Percentiles rank a stretch among this genome's conserved stretches.
phyloP scores from a whole-genome alignment of 2,113 vertebrate genomes.

The Plestiodon gilberti region DNA sequence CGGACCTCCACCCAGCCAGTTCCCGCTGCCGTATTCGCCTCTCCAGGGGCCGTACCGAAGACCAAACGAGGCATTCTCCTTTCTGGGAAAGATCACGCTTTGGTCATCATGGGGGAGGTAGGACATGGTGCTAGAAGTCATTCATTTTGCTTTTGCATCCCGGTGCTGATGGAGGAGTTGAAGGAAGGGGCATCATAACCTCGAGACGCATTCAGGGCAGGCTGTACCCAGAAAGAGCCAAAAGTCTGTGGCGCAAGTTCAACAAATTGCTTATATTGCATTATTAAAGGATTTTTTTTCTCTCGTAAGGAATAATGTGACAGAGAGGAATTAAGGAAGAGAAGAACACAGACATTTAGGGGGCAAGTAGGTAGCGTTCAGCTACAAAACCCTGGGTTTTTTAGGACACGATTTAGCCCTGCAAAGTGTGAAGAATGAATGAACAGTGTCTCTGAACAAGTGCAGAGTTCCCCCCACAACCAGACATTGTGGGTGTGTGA shows the following conservation, averaged over 20 bases:
- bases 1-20: background rate
- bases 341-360: fast-evolving
- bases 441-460: background rate
- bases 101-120: background rate
- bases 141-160: background rate
- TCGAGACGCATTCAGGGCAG: background rate
- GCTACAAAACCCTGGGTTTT: no score
- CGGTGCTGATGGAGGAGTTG: background rate
- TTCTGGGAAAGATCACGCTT: background rate
- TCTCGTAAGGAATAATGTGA: background rate
- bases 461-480: background rate
- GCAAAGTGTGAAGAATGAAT: background rate
- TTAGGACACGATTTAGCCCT: no score
- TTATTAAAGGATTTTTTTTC: background rate
- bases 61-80: background rate
- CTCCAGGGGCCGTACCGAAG: background rate
- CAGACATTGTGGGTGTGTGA: background rate
- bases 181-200: background rate
- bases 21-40: background rate
- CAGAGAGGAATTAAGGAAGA: background rate
- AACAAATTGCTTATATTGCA: background rate
- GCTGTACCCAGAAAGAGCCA: background rate
- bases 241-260: background rate
- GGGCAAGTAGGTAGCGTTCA: background rate
- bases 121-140: background rate